Evolutionary conservation across 2,888 invertebrate species (phyloP), one percentile per base, ranked within the genome.

Genomic region (Acronicta leporina): DNA sequence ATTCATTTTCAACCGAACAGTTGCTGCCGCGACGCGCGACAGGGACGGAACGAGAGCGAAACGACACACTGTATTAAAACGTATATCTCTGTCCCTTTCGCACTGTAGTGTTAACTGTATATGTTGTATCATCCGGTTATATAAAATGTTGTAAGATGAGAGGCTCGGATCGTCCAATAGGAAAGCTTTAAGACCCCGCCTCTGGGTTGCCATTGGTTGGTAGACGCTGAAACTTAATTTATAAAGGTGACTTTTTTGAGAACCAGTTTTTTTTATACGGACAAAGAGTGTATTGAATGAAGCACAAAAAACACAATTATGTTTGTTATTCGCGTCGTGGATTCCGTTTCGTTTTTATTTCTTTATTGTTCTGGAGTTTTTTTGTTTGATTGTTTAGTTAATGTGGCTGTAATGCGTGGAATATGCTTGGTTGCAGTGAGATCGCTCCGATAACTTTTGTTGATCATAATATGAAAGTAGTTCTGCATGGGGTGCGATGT

Each of bases 91-190:
- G 72, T 93, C 94, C 78, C 88, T 72, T 81, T 93, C 90, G 41
- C 85, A 66, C 92, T 85, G 83, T 83, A 91, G 82, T 91, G 90
- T 90, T 92, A 92, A 94, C 93, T 94, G 94, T 94, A 94, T 92
- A 93, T 93, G 92, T 92, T 94, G 94, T 94, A 94, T 94, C 94
- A 92, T 89, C 88, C 88, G 90, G 92, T 92, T 94, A 94, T 94
- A 93, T 93, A 94, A 94, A 94, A 91, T 94, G 93, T 93, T 88
- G 89, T 90, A 89, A 93, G 92, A 85, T 86, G 87, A 86, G 89
- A 88, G 86, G 77, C 67, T 66, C 73, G 69, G 62, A 57, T 59
- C 79, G 60, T 65, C 94, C 94, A 94, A 94, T 94, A 68, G 83
- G 61, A 61, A 52, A 11, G 65, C 73, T 38, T 51, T 46, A 15